These are phyloP conservation scores for Nomada ferruginata DNA, from an alignment of 2,888 invertebrate species.

Conservation along the genomic window DNA sequence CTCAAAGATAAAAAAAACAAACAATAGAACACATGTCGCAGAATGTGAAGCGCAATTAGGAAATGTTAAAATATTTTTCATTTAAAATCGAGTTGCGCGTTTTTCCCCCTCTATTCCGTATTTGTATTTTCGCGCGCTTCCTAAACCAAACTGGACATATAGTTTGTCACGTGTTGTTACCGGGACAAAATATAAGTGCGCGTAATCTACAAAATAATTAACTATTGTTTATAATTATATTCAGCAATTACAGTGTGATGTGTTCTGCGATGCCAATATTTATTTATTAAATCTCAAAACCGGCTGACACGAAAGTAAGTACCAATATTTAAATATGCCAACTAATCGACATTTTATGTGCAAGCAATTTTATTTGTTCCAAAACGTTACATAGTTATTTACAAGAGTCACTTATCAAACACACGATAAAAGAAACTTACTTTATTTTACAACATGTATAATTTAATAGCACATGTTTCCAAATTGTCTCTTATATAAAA, in stretches of 20 bases:
- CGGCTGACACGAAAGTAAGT: conserved; percentile 27
- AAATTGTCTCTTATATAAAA: neutral
- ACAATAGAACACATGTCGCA: conserved; percentile 39
- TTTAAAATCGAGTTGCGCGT: neutral
- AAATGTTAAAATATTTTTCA: conserved; percentile 54
- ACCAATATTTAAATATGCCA: conserved; percentile 2
- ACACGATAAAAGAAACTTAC: neutral
- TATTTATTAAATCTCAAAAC: neutral
- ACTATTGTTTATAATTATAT: conserved; percentile 5
- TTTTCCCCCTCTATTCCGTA: neutral
- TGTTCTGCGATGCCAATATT: conserved; percentile 4
- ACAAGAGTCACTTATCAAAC: neutral
- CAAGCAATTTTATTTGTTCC: conserved; percentile 8
- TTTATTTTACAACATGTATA: neutral
- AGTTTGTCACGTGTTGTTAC: conserved; percentile 44
- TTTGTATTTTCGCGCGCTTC: conserved; percentile 30
- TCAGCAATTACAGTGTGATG: conserved; percentile 5
- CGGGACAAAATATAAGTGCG: conserved; percentile 25
- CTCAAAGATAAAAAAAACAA: neutral
- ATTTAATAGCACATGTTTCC: neutral
- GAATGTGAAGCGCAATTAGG: conserved; percentile 53
- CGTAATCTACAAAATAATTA: conserved; percentile 29
- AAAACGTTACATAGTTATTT: neutral
- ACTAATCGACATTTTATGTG: neutral
- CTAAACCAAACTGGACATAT: neutral